Evolutionary conservation across 2,888 invertebrate species (phyloP), one percentile per base, ranked within the genome.

Genomic region (Oscheius onirici): DNA sequence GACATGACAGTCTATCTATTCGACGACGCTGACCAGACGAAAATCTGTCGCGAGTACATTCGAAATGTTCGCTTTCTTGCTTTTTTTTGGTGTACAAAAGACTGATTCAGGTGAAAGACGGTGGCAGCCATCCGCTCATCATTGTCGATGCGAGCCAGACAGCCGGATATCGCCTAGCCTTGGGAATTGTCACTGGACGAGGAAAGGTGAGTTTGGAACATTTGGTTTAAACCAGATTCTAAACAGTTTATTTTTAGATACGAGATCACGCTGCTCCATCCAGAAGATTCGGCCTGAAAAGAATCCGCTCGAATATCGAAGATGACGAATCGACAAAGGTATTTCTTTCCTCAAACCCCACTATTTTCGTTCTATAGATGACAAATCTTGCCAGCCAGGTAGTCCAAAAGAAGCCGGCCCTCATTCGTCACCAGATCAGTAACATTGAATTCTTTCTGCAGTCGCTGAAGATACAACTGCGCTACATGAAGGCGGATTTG

Each of bases 371-470:
- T 13, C 40, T 65, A 17, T 41, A 57, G 43, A 74, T 71, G 8
- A 77, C 77, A 44, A 79, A 79, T 49, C 63, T 76, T 1, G 77
- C 79, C 3, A 52, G 67, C 51, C 71, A 71, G 2, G 61, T 75
- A 26, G 41, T 74, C 0, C 72, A 79, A 5, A 66, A 71, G 43
- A 34, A 70, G 51, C 66, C 58, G 10, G 20, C 20, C 13, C 26
- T 57, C 8, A 51, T 52, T 44, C 65, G 71, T 13, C 55, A 63
- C 13, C 24, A 44, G 15, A 24, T 46, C 24, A 17, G 26, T 5
- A 26, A 43, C 13, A 24, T 11, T 10, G 40, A 52, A 41, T 17
- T 24, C 10, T 46, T 61, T 61, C 20, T 61, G 11, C 26, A 28
- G 49, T 20, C 43, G 8, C 20, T 58, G 11, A n/a, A 15, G n/a